A percentile compares a stretch with the other conserved stretches of the same genome.
phyloP scores from a whole-genome alignment of 2,888 invertebrate genomes.

The Nomada hirtipes region DNA sequence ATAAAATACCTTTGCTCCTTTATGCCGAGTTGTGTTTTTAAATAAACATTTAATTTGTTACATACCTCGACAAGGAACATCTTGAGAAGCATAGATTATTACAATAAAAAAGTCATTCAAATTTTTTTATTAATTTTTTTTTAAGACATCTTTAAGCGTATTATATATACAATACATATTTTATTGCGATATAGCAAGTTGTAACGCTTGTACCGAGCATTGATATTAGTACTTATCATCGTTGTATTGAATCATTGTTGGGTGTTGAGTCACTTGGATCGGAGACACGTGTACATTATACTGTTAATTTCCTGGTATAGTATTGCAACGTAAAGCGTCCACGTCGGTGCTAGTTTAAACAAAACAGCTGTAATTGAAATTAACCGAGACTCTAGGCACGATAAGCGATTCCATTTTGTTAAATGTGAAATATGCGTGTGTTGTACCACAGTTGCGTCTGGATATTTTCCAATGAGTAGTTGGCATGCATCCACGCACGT shows the following conservation, averaged over 20 bases:
- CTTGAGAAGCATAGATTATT: too few species aligned
- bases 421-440: neutral
- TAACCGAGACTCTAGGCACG: neutral
- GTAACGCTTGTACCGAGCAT: neutral
- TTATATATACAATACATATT: neutral
- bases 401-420: neutral
- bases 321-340: conserved; percentile 29
- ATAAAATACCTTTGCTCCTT: too few species aligned
- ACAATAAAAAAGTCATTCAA: neutral
- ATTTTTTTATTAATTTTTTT: neutral
- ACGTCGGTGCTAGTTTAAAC: conserved; percentile 20
- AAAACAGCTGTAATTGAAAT: conserved; percentile 5
- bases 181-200: neutral
- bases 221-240: conserved; percentile 24
- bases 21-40: too few species aligned
- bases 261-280: conserved; percentile 47
- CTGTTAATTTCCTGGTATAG: conserved; percentile 30
- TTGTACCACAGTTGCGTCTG: neutral
- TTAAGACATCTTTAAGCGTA: neutral
- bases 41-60: too few species aligned
- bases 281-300: conserved; percentile 29
- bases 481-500: conserved; percentile 26
- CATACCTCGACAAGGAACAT: too few species aligned
- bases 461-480: conserved; percentile 19
- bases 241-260: conserved; percentile 31